Evolutionary conservation across 2,113 vertebrate genomes (phyloP), one percentile per base, ranked within the genome.

Genomic region (Antigone vipio): DNA sequence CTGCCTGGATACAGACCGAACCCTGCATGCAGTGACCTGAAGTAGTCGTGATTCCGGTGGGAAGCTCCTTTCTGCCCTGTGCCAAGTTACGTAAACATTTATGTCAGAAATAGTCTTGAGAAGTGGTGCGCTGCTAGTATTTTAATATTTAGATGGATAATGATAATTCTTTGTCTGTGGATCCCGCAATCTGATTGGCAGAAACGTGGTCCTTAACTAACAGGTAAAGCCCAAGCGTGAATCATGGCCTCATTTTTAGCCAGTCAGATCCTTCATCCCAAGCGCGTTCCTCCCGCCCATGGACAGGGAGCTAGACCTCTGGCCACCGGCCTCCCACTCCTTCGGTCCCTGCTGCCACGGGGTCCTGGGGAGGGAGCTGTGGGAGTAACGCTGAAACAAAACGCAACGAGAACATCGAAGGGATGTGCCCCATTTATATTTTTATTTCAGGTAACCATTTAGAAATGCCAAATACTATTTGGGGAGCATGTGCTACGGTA

Each of bases 371-470:
- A 64, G 29, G 69, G 49, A 85, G 88, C 35, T 72, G 23, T 15
- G 59, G 21, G 16, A 47, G 38, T 13, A 74, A 19, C 0, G 0
- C 34, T 17, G 16, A 38, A 75, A 34, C 29, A 55, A 35, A 84
- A 38, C 15, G 2, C 2, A 4, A 8, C 0, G 3, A 44, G 29
- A 40, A 6, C 12, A 0, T 2, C 7, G 32, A 29, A 52, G 58
- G 24, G 52, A 24, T 3, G 1, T 55, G 38, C 60, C 38, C 4
- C 0, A 16, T 38, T 63, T 47, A 5, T 11, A 1, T 30, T 78
- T 85, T 68, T 24, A 17, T 77, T 78, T 23, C 42, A 42, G 44
- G 27, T 47, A 52, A 49, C 42, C 44, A 49, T 75, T 26, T 32
- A 66, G 60, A 92, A 76, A n/a, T 56, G 66, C 35, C 40, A 23